Evolutionary conservation across 2,797 vertebrate species (phyloP), one percentile per base, ranked within the genome.

Genomic region (Eupleurogrammus muticus): DNA sequence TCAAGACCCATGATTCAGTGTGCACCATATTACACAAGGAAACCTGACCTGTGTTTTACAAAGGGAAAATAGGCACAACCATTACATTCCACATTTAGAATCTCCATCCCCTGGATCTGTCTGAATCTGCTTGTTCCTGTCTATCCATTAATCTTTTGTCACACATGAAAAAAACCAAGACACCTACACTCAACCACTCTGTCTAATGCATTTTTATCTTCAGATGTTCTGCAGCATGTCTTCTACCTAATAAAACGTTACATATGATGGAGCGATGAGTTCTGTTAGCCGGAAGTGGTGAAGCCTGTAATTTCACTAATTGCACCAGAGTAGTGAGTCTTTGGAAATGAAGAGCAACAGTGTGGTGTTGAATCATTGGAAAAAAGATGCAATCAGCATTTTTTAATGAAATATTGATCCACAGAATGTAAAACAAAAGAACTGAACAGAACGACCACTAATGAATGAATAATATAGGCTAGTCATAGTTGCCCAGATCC

Each of bases 391-490:
- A 34, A 51, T 60, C 38, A 35, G 64, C 66, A 75, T 61, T 44
- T 67, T 69, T 57, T 84, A 60, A 88, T 92, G 84, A 89, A 89
- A 82, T 88, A 91, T 90, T 81, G 91, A 92, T 90, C 63, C 32
- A 57, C 66, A 48, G 34, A 64, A 54, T 38, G 64, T 60, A 44
- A 2, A 51, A 21, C 23, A 50, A 47, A n/a, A n/a, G n/a, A 42
- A 6, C 6, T 20, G 13, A 58, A 32, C 38, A 7, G 35, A 54
- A 5, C 47, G 47, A 51, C 72, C 55, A 62, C 67, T 7, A 38
- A 13, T 16, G n/a, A 34, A 42, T 9, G n/a, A 32, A 47, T 51
- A n/a, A n/a, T 34, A 35, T 11, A 38, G 4, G 28, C 12, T 8
- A 5, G 2, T 55, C 4, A 16, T 35, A 35, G 17, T 8, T 55